Evolutionary conservation across 2,113 vertebrate species (phyloP), one percentile per base, ranked within the genome.

Genomic region (Trematocara unimaculatum): DNA sequence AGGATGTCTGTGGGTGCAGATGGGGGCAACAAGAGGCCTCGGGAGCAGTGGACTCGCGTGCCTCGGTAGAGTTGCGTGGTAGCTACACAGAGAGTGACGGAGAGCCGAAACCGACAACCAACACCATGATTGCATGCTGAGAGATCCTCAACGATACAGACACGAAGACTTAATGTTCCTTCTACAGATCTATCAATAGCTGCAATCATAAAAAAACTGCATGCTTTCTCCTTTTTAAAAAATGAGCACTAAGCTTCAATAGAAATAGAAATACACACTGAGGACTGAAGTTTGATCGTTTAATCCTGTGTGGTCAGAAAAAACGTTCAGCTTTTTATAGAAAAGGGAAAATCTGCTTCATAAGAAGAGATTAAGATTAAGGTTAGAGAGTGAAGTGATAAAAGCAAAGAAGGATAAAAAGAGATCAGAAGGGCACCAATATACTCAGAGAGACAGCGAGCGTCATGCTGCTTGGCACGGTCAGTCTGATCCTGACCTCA

Each of bases 401-500:
- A 29, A 79, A 29, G 40, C 29, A 13, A 4, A 29, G 31, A 56
- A 20, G 11, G 31, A 31, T 40, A 10, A 62, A 51, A 67, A 53
- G 53, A 54, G 81, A 54, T 80, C 11, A 77, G 79, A 38, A 4
- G 33, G 12, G 14, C 14, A 2, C 8, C 62, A 29, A 17, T 23
- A 5, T 74, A 56, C 64, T 87, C 33, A 23, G 72, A 47, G 67
- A 84, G 82, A 82, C 53, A 13, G 79, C 86, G 29, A 20, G 47
- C 85, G 85, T 40, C 17, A 35, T 84, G 67, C 85, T 31, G 81
- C 38, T 70, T 54, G 84, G 40, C 87, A 35, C n/a, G 72, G 55
- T 87, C 89, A 58, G 60, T 51, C 72, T 60, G 31, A 86, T 83
- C 67, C 88, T 85, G 85, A 90, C 89, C 89, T 85, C 87, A 1